Base-by-base conservation (phyloP, 2,888 invertebrate genomes). In the Drosophila dives region DNA sequence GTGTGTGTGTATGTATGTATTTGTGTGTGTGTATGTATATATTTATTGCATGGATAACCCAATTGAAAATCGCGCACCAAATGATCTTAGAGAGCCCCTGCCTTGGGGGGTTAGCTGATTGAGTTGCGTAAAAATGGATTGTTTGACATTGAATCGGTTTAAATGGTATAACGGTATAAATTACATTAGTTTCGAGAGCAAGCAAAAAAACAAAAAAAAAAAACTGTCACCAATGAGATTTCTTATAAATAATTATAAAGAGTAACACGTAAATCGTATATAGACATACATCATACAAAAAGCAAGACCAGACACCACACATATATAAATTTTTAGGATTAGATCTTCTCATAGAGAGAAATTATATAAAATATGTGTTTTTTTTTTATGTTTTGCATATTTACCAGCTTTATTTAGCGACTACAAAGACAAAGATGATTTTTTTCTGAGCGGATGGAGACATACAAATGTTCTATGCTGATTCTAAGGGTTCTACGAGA, bases 261-360 rank as follows among this genome's bases (percentile, higher is more conserved):
- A 56, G 48, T 72, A 77, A 72, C 53, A 66, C 62, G 68, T 72
- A 65, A 77, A 53, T 32, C 62, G 26, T 81, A 78, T 50, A 48
- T 23, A 58, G 48, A 64, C 36, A 74, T 50, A 66, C 23, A 23
- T 45, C 45, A 11, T 29, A 65, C 12, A n/a, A 32, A 32, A 69
- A 81, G 76, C 86, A 82, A 86, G 69, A 78, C 88, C 90, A 85
- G 79, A 88, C 83, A 86, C 86, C 86, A 86, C 83, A 86, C 80
- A 80, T 80, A 59, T 66, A 23, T 29, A 29, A 73, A 76, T 73
- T 79, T 62, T 55, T 59, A 79, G 50, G 54, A 63, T 60, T 72
- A 55, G 26, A 33, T 26, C 15, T 55, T 65, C 8, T 20, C 65
- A 36, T 60, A 56, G 6, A 48, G 26, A 45, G 20, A 71, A 45